phyloP scores from a whole-genome alignment of 1,140 invertebrate genomes.

The Drosophila murphyi region DNA sequence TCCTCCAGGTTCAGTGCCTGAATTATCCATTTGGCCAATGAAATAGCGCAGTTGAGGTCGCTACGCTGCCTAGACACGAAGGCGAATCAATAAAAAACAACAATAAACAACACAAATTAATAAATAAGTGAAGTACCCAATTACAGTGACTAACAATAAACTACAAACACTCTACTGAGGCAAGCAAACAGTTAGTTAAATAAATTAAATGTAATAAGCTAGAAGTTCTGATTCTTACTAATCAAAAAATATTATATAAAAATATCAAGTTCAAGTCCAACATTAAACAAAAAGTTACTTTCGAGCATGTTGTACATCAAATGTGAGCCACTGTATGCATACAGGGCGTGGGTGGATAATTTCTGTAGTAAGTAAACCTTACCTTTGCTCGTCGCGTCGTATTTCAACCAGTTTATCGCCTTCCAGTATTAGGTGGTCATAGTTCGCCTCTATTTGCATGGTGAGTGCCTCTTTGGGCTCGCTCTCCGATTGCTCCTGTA shows the following conservation, averaged over 20 bases:
- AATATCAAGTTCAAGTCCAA: too few species aligned
- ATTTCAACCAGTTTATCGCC: slow-evolving; percentile 80
- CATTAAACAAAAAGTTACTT: not conserved
- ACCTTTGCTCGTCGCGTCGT: slow-evolving; percentile 72
- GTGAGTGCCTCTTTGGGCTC: slow-evolving; percentile 78
- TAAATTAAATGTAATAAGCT: too few species aligned
- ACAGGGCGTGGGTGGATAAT: slow-evolving; percentile 9
- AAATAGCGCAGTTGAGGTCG: slow-evolving; percentile 77
- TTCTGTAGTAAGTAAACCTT: slow-evolving; percentile 7
- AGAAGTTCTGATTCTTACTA: too few species aligned
- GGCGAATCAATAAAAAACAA: slow-evolving; percentile 16
- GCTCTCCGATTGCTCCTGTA: slow-evolving; percentile 76
- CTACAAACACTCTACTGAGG: not conserved
- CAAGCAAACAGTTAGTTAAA: too few species aligned
- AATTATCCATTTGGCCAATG: slow-evolving; percentile 75
- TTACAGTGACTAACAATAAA: slow-evolving; percentile 13
- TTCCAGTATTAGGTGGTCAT: slow-evolving; percentile 79
- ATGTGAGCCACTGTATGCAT: slow-evolving; percentile 12
- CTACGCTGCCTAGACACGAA: slow-evolving; percentile 67
- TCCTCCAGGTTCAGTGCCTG: slow-evolving; percentile 74
- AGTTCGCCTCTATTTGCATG: slow-evolving; percentile 83
- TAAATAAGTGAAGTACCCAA: slow-evolving; percentile 26
- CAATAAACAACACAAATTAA: slow-evolving; percentile 19
- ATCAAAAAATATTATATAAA: too few species aligned
- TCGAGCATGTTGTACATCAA: not conserved